A percentile compares a stretch with the other conserved stretches of the same genome.
Conservation (phyloP, 2,888 invertebrate genomes). For the Caenorhabditis macrosperma region DNA sequence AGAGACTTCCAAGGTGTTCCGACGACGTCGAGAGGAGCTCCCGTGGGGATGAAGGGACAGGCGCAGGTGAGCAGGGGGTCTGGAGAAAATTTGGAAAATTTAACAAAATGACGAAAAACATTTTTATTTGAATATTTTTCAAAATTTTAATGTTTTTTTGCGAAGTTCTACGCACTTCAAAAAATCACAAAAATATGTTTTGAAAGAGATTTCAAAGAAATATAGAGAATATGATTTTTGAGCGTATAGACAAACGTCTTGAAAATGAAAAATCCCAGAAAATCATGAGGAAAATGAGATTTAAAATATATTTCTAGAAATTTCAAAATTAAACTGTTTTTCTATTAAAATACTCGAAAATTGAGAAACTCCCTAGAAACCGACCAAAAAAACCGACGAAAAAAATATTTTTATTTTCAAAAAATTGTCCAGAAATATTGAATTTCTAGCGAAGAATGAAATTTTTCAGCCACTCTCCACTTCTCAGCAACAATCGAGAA, state of each 20-base stretch:
- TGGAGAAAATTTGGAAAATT: too few relatives aligned
- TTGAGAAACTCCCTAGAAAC: neutral
- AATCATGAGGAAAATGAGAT: neutral
- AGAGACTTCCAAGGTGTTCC: conserved; percentile 23
- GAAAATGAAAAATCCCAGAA: neutral
- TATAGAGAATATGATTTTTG: too few relatives aligned
- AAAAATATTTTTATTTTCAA: too few relatives aligned
- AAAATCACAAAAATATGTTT: neutral
- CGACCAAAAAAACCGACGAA: too few relatives aligned
- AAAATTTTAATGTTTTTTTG: neutral
- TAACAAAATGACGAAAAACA: too few relatives aligned
- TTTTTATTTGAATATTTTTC: neutral
- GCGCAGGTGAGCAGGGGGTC: too few relatives aligned
- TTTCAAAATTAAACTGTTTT: neutral
- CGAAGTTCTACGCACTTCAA: too few relatives aligned
- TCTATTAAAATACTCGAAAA: neutral
- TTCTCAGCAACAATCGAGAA: too few relatives aligned
- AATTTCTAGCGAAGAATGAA: too few relatives aligned
- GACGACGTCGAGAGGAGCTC: neutral
- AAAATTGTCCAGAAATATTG: too few relatives aligned
- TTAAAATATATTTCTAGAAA: neutral
- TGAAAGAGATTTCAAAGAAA: neutral
- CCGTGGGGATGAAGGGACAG: neutral
- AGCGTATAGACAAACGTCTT: neutral
- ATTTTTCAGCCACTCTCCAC: too few relatives aligned